phyloP scores from a whole-genome alignment of 2,113 vertebrate genomes.

The Piaya cayana region DNA sequence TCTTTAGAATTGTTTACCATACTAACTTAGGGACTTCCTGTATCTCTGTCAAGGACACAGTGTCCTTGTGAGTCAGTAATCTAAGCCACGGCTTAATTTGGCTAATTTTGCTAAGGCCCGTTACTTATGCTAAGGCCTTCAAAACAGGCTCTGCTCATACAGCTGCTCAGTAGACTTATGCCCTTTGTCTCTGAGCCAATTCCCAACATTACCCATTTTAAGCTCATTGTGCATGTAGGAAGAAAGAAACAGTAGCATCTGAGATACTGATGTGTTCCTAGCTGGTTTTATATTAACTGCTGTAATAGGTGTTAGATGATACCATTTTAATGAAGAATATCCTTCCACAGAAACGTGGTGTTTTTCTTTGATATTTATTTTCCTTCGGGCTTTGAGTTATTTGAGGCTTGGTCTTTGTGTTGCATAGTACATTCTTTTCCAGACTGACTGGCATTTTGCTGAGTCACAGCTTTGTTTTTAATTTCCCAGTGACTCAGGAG shows the following conservation, averaged over 20 bases:
- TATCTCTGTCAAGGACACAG: no score
- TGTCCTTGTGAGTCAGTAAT: no score
- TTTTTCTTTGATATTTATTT: not conserved
- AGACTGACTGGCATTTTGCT: not conserved
- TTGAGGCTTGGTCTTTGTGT: not conserved
- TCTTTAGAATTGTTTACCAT: no score
- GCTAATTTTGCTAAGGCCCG: no score
- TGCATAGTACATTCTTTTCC: not conserved
- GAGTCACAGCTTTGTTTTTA: slow-evolving; percentile 38
- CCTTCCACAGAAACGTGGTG: not conserved
- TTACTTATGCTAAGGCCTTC: no score
- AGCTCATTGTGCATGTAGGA: not conserved
- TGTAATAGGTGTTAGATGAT: not conserved
- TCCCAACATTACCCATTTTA: no score
- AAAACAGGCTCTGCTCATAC: no score
- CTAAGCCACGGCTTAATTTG: no score
- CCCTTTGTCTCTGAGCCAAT: no score
- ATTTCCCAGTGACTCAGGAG: not conserved
- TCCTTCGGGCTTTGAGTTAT: not conserved
- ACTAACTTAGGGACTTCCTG: no score
- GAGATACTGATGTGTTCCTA: not conserved
- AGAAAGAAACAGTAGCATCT: not conserved
- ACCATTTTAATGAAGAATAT: not conserved
- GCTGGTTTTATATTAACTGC: not conserved
- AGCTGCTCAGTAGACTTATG: no score